Evolutionary conservation across 2,888 invertebrate species (phyloP), one percentile per base, ranked within the genome.

Genomic region (Branchellion lobata): DNA sequence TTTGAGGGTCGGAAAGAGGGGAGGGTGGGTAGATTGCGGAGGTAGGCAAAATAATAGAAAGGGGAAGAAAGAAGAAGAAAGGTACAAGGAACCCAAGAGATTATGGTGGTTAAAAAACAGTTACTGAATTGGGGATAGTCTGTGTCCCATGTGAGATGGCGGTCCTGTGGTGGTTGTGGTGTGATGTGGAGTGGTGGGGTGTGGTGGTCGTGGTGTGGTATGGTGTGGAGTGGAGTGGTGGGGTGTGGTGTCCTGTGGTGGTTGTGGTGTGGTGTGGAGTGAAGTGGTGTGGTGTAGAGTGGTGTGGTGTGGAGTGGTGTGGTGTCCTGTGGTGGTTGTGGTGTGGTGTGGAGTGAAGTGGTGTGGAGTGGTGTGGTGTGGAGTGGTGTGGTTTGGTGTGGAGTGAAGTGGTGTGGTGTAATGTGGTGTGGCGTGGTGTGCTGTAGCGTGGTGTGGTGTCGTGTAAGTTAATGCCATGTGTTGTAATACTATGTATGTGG

Each of bases 101-200:
- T 88, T 0, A 93, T 92, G 0, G 96, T 96, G 87, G 93, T 92
- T 88, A 96, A 93, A 88, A 97, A 96, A 88, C 97, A 98, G 86
- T 90, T 90, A 82, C 96, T 94, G 83, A 97, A 90, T 86, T 94
- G 92, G 53, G 95, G 96, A 87, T 82, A 57, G 33, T 79, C 68
- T 18, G 81, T 82, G 74, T 83, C 31, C 82, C 82, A 83, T 71
- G 83, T 83, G 24, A 83, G 57, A 21, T 75, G 73, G 1, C 29
- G 24, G 74, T 83, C 79, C 83, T 83, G 73, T 31, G 40, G 40
- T 40, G 5, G 61, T 57, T 57, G 61, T 57, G 24, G 61, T 57
- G 47, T 47, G 0, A n/a, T n/a, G 47, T 40, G 40, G 14, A 40
- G 40, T 40, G 40, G 14, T 40, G 40, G n/a, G 40, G 5, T 40